Evolutionary conservation across 1,140 invertebrate genomes (phyloP).

Genomic region (Drosophila tani): DNA sequence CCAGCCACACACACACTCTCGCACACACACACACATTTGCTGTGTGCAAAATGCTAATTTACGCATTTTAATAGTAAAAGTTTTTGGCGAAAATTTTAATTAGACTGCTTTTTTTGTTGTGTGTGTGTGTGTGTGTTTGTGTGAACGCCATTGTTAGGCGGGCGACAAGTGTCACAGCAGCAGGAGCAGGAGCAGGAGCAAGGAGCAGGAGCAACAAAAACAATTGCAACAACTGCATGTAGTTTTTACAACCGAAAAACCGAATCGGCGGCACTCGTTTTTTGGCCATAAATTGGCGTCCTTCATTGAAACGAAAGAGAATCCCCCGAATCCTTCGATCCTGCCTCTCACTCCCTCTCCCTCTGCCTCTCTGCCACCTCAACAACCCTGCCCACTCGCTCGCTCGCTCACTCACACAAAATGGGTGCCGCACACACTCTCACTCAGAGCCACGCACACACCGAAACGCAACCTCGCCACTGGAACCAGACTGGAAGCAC

Average conservation of each 20-base stretch:
- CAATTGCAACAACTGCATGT: slow-evolving; percentile 37
- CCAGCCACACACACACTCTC: slow-evolving; percentile 6
- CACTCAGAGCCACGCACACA: slow-evolving; percentile 49
- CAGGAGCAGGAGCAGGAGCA: slow-evolving; percentile 4
- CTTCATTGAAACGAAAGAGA: slow-evolving; percentile 76
- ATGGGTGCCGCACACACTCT: slow-evolving; percentile 62
- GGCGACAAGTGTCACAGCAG: slow-evolving; percentile 43
- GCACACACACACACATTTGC: background rate
- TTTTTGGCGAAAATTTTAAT: slow-evolving; percentile 71
- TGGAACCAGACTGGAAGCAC: slow-evolving; percentile 52
- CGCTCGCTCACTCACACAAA: slow-evolving; percentile 61
- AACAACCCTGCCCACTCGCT: background rate
- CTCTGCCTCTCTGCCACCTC: background rate
- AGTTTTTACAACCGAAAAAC: slow-evolving; percentile 48
- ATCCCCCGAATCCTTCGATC: slow-evolving; percentile 22
- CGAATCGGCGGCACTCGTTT: slow-evolving; percentile 33
- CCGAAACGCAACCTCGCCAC: slow-evolving; percentile 4
- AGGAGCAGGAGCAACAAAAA: slow-evolving; percentile 24
- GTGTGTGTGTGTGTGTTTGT: slow-evolving; percentile 1
- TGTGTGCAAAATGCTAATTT: slow-evolving; percentile 62
- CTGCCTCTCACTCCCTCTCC: slow-evolving; percentile 1
- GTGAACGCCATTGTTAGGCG: slow-evolving; percentile 17
- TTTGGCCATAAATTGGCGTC: slow-evolving; percentile 81
- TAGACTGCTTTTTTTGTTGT: slow-evolving; percentile 63
- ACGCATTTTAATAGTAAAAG: slow-evolving; percentile 60